Percentiles rank a stretch among this genome's conserved stretches.
Evolutionary conservation across 1,140 invertebrate genomes (phyloP).

Genomic region (Bursaphelenchus mucronatus): DNA sequence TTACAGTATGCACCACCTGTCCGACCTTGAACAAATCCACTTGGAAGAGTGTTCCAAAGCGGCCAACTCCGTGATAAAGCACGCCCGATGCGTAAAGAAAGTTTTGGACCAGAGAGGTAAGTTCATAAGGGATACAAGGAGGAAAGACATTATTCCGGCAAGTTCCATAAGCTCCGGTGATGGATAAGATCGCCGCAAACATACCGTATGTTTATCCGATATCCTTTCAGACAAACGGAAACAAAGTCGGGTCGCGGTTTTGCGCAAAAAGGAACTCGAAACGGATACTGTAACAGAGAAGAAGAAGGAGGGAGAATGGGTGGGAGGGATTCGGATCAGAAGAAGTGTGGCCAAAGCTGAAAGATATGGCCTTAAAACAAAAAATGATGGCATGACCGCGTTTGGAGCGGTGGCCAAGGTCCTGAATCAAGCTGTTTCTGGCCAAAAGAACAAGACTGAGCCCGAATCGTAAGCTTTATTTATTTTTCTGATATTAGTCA

Average conservation of each 20-base stretch:
- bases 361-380: constrained; percentile 7
- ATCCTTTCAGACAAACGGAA: background rate
- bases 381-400: constrained; percentile 4
- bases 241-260: background rate
- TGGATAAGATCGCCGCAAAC: too few species aligned
- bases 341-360: background rate
- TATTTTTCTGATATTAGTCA: background rate
- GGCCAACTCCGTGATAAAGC: background rate
- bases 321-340: constrained; percentile 2
- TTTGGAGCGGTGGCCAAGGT: constrained; percentile 17
- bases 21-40: background rate
- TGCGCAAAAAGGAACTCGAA: background rate
- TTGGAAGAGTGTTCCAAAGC: constrained; percentile 10
- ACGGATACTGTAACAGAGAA: background rate
- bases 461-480: constrained; percentile 10
- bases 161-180: too few species aligned
- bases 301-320: constrained; percentile 5
- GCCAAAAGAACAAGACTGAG: constrained; percentile 18
- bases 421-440: background rate
- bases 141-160: too few species aligned
- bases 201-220: too few species aligned
- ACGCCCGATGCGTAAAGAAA: background rate
- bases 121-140: too few species aligned
- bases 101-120: constrained; percentile 8
- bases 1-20: constrained; percentile 4